A percentile compares a stretch with the other conserved stretches of the same genome.
Evolutionary conservation across 2,888 invertebrate species (phyloP).

Genomic region (Linhomoeus sp.): DNA sequence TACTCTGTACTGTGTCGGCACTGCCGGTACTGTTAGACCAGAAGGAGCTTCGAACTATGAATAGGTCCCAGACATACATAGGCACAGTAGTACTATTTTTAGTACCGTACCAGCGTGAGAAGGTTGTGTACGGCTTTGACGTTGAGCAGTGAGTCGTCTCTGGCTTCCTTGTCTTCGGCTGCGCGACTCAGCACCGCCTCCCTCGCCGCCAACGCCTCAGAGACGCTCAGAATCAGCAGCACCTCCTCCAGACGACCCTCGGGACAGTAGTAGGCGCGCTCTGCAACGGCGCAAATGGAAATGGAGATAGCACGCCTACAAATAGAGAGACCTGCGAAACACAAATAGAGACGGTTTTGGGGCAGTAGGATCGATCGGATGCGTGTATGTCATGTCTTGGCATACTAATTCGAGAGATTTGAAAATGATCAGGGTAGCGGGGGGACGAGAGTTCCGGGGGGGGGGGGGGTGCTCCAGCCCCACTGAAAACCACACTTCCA

Average conservation of each 20-base stretch:
- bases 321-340: not conserved
- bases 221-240: slow-evolving; percentile 59
- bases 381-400: too few relatives aligned
- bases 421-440: not conserved
- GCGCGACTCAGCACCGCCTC: slow-evolving; percentile 85
- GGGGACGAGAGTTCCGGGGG: too few relatives aligned
- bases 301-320: slow-evolving; percentile 4
- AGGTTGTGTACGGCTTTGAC: slow-evolving; percentile 75
- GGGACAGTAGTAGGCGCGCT: slow-evolving; percentile 16
- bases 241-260: slow-evolving; percentile 62
- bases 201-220: slow-evolving; percentile 49
- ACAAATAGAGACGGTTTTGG: not conserved
- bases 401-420: too few relatives aligned
- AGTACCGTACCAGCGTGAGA: slow-evolving; percentile 59
- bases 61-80: not conserved
- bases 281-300: slow-evolving; percentile 18
- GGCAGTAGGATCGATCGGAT: not conserved
- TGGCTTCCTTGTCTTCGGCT: slow-evolving; percentile 64
- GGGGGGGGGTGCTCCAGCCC: too few relatives aligned
- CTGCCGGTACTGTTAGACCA: too few relatives aligned
- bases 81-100: not conserved
- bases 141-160: slow-evolving; percentile 60
- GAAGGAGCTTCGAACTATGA: too few relatives aligned
- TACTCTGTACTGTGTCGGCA: too few relatives aligned
- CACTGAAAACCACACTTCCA: too few relatives aligned